Conservation (phyloP, 2,797 vertebrate species). For the Prionace glauca region DNA sequence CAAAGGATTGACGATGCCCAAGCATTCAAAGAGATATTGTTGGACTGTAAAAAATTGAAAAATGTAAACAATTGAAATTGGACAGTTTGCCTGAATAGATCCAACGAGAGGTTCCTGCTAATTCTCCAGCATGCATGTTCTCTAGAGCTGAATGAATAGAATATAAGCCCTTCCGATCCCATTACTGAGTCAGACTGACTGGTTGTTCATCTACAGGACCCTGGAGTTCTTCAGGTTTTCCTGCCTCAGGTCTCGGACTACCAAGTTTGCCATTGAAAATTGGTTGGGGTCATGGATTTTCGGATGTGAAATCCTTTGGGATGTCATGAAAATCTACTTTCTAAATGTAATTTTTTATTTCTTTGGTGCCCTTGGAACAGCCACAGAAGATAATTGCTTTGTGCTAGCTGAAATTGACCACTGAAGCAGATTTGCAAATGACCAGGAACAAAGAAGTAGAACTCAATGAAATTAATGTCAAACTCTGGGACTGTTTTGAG, state of each 20-base stretch:
- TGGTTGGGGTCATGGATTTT: not conserved
- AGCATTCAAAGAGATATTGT: not conserved
- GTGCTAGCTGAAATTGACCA: too few relatives aligned
- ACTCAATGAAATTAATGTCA: not conserved
- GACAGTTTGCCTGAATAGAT: not conserved
- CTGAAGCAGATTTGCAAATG: not conserved
- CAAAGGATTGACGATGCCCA: not conserved
- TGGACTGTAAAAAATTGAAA: not conserved
- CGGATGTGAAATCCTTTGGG: not conserved
- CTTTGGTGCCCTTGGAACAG: not conserved
- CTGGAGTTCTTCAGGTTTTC: not conserved
- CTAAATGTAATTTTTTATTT: not conserved
- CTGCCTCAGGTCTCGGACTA: not conserved
- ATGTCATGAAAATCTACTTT: not conserved
- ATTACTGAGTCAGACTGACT: not conserved
- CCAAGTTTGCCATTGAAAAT: not conserved
- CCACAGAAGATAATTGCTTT: not conserved
- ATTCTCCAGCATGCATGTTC: not conserved
- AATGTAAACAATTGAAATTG: not conserved
- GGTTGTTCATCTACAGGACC: not conserved
- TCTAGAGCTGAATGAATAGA: not conserved
- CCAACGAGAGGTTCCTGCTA: not conserved
- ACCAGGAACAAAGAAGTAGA: not conserved
- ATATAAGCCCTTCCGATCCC: not conserved
- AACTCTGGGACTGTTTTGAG: not conserved